Conservation (phyloP, 2,888 invertebrate species). For the Lepidonotus clava region DNA sequence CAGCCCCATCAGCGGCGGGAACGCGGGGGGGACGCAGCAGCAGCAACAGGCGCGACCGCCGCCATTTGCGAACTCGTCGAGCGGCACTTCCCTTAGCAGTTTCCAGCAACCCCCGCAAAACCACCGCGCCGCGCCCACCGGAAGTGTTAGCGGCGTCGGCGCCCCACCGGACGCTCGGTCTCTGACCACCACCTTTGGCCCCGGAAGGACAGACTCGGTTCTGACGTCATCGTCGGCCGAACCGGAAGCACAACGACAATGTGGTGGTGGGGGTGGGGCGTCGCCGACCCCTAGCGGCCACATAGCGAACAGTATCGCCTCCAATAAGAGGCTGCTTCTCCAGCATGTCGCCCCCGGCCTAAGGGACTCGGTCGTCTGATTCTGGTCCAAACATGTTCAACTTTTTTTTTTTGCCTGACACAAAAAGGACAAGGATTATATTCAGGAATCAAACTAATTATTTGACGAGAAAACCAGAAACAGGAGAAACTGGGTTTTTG, state of each 20-base stretch:
- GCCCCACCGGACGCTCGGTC: background rate
- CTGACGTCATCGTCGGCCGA: slow-evolving; percentile 33
- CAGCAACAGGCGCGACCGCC: background rate
- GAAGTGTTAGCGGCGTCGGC: background rate
- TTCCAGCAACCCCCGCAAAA: slow-evolving; percentile 24
- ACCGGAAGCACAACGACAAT: background rate
- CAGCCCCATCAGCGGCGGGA: slow-evolving; percentile 43
- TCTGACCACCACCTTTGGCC: slow-evolving; percentile 43
- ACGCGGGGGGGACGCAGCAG: background rate
- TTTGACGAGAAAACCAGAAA: no score
- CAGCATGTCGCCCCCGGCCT: slow-evolving; percentile 23
- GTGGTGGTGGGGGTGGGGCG: background rate
- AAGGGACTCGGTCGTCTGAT: slow-evolving; percentile 18
- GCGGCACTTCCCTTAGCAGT: slow-evolving; percentile 7
- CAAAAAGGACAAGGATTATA: no score
- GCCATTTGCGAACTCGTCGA: background rate
- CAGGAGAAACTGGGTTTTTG: no score
- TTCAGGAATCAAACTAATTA: no score
- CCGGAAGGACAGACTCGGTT: slow-evolving; percentile 38
- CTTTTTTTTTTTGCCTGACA: no score
- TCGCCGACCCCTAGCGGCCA: slow-evolving; percentile 1
- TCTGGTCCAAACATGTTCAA: no score
- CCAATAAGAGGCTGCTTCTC: slow-evolving; percentile 31
- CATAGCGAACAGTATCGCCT: slow-evolving; percentile 48
- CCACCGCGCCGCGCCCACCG: background rate